Evolutionary conservation across 2,797 vertebrate genomes (phyloP), one percentile per base, ranked within the genome.

Genomic region (Pachyuromys duprasi): DNA sequence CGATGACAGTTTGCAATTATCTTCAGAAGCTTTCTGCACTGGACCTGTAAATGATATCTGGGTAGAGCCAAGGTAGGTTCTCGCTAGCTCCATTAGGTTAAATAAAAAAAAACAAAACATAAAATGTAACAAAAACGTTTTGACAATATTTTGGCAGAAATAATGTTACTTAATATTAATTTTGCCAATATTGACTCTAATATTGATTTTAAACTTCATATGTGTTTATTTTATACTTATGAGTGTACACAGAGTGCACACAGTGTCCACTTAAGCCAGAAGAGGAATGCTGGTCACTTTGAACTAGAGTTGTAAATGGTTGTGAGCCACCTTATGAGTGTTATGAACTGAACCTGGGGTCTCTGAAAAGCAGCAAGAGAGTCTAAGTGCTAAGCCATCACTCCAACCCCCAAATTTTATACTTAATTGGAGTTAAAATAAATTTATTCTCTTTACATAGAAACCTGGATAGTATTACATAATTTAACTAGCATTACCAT

Each of bases 351-450:
- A 49, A 0, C 3, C 12, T 24, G 20, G 12, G 12, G 24, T 12
- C 63, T 84, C 31, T 67, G 26, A 11, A 49, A 49, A 84, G 42
- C 3, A 65, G 18, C 9, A 84, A 84, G 42, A 49, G 63, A 69
- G 0, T 12, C 24, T n/a, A 53, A 49, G 31, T 84, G 9, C 31
- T 53, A 5, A 84, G 12, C 18, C 3, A 22, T 53, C 42, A 14
- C 9, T 14, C 12, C 7, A 49, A 31, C 3, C 5, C 3, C 13
- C n/a, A n/a, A 67, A 49, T 63, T 79, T 70, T 92, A 76, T 80
- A 91, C 49, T 83, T 36, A 83, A 57, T 91, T 65, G 62, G 9
- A 97, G 60, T 33, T 91, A 49, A 90, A 90, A 65, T 91, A 45
- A 95, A 76, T 80, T 75, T 9, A 55, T 6, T 87, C 17, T 45